Base-by-base conservation (phyloP, 2,113 vertebrate species). In the Scortum barcoo region DNA sequence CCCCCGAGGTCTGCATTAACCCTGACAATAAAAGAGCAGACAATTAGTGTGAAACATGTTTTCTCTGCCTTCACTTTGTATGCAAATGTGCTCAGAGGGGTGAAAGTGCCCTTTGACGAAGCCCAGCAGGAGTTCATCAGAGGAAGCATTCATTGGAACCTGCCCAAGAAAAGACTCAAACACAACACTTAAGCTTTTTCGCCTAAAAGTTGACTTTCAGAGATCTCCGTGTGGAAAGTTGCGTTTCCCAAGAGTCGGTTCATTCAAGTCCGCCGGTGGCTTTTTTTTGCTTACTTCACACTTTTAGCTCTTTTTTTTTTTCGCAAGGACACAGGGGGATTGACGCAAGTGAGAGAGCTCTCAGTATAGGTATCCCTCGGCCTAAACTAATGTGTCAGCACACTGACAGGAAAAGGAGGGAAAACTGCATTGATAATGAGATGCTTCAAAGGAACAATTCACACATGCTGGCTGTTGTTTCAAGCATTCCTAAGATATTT, bases 11-110 rank as follows among this genome's bases (percentile, higher is more conserved):
- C 88, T 94, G 90, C 91, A 95, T 95, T 95, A 95, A 95, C 95
- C 93, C 93, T 38, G 69, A 88, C 80, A 90, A 95, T 93, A 94
- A 95, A 94, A 81, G 94, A 94, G 92, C 77, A 92, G 90, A 93
- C 93, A 95, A 95, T 95, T 96, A 94, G 94, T 94, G 90, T 92
- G 93, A 94, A 95, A 93, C 93, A 92, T 93, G 93, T 95, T 95
- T 94, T 95, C 89, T 94, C 93, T 94, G 91, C 85, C 88, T 93
- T 93, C 93, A 95, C 95, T 95, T 95, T 95, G 95, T 95, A 95
- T 95, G 95, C 93, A 95, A 95, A 96, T 95, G 91, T 90, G 83
- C 86, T 90, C 89, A 91, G 91, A 88, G 88, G 94, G 88, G 93
- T 92, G 92, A 95, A 95, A 95, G 94, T 94, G 91, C 82, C 93